Percentiles rank a stretch among this genome's conserved stretches.
phyloP scores from a whole-genome alignment of 2,113 vertebrate species.

The Mastomys natalensis region DNA sequence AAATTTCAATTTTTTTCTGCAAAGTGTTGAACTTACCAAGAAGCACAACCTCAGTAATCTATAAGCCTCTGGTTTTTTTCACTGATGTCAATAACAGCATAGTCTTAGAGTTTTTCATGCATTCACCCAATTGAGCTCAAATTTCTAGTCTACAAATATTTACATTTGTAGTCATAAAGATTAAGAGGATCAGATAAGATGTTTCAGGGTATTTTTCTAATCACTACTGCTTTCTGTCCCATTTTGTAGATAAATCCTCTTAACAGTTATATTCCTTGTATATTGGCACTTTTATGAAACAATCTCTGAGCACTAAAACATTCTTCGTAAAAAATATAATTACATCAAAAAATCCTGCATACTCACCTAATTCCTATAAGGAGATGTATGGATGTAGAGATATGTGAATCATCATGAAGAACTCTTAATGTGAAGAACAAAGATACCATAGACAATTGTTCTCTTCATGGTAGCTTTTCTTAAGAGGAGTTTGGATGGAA shows the following conservation, averaged over 20 bases:
- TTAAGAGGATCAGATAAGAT: neutral
- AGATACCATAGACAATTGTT: neutral
- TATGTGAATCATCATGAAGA: neutral
- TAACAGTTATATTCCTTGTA: neutral
- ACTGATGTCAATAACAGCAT: neutral
- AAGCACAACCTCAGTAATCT: neutral
- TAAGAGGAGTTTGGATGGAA: neutral
- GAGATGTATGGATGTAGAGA: neutral
- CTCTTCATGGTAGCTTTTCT: neutral
- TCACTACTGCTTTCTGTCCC: neutral
- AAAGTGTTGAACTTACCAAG: neutral
- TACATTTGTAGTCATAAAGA: neutral
- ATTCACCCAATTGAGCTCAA: neutral
- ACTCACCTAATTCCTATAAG: neutral
- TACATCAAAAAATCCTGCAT: neutral
- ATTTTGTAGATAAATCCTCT: neutral
- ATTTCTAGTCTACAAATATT: neutral
- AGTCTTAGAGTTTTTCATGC: neutral
- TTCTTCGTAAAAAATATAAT: neutral
- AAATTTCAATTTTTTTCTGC: neutral
- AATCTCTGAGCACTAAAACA: neutral
- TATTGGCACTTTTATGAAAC: neutral
- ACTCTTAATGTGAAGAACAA: neutral
- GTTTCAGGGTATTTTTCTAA: neutral
- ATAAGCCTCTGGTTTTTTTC: neutral